Evolutionary conservation across 2,888 invertebrate species (phyloP), one percentile per base, ranked within the genome.

Genomic region (Hemicrepidius hirtus): DNA sequence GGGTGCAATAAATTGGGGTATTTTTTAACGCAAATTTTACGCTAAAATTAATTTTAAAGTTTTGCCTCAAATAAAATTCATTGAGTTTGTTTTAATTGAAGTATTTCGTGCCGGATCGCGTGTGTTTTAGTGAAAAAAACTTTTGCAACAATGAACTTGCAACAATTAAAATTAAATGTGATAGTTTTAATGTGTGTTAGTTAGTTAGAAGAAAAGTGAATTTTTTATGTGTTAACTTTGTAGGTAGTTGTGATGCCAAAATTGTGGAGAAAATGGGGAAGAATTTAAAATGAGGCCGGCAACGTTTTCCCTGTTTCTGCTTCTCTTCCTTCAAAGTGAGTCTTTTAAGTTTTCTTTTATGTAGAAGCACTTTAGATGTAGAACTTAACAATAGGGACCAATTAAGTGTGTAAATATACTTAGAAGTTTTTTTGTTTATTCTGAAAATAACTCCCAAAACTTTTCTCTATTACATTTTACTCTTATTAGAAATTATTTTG

Each of bases 301-400:
- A 50, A 78, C 78, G 76, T 80, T 79, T 68, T 76, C 79, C 65
- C 75, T 81, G 69, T 76, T 81, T 70, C 71, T 80, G 71, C 71
- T 80, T 64, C 75, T 81, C 64, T 78, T 81, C 70, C 78, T 81
- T 75, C 80, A 82, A 81, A 82, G 82, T 81, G 44, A 60, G 60
- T 60, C 21, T 21, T 40, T 41, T 57, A 37, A 81, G 81, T 80
- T 55, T 53, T 40, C 35, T 64, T 24, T 68, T 68, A 62, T 62
- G 24, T n/a, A 21, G 44, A 41, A 40, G 40, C 35, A 37, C 12
- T 37, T 37, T 37, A 7, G 16, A 57, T 9, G 28, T 18, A 10
- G 16, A 57, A 57, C 37, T 57, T 57, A 1, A 50, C 18, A 57
- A 57, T 57, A 35, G 37, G 35, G 16, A 35, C 20, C 24, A 57